Base-by-base conservation (phyloP, 2,888 invertebrate species). In the Fissipunctia ypsillon region DNA sequence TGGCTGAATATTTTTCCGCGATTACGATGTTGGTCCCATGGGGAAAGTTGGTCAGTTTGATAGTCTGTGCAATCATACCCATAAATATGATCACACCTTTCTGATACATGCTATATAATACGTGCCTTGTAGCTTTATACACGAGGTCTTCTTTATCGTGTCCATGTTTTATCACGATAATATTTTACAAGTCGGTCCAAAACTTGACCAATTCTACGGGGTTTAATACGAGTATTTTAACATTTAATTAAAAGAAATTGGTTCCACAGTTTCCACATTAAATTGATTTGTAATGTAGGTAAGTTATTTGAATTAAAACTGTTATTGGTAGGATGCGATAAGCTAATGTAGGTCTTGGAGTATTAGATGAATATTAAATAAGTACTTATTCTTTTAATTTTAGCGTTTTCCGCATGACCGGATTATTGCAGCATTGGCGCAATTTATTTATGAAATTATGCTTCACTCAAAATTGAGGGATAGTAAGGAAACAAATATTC, bases 281-380 rank as follows among this genome's bases (percentile, higher is more conserved):
- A 61, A 82, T 65, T 56, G 69, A 76, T 76, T 69, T 57, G 31
- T 28, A 61, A 60, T 22, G 22, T n/a, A 35, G 52, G 12, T 67
- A 35, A 56, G 12, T 67, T 56, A 41, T 56, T 60, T 81, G 66
- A 81, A 66, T 76, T 50, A 66, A 41, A 60, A 25, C 22, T 78
- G 43, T 38, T 78, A 45, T 59, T 9, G 76, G 3, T n/a, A 19
- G 0, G 2, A 35, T 9, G 31, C 35, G 57, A 52, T 77, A 77
- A 59, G 72, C 72, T 45, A 50, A 45, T 35, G 6, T n/a, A 31
- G 2, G 16, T 16, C 5, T 72, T 10, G 22, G 9, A 31, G 48
- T 48, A n/a, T 22, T 2, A 54, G 22, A 28, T 35, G n/a, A n/a
- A 70, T 72, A 54, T 16, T 25, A 12, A 16, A 25, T 28, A 54